Evolutionary conservation across 1,140 invertebrate species (phyloP).

Genomic region (Papilio aristodemus): DNA sequence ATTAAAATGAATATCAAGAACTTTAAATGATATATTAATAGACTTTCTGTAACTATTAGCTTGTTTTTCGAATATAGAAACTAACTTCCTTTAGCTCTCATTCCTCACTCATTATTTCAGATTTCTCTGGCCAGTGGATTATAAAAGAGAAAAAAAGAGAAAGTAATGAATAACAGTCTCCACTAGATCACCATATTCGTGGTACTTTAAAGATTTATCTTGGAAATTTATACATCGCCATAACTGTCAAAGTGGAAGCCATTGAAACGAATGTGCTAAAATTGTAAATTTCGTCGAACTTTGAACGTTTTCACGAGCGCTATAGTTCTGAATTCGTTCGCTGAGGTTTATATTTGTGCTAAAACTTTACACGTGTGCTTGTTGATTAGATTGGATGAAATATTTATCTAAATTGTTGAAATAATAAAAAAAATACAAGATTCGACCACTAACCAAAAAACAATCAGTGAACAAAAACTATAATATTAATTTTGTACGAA

Average conservation of each 20-base stretch:
- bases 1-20: no score
- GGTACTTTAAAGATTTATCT: slow-evolving; percentile 11
- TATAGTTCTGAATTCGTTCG: neutral
- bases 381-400: no score
- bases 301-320: slow-evolving; percentile 5
- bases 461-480: no score
- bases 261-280: slow-evolving; percentile 11
- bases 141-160: neutral
- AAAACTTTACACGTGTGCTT: neutral
- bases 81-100: no score
- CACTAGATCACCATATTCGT: slow-evolving; percentile 5
- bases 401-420: no score
- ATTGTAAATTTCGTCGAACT: slow-evolving; percentile 21
- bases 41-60: no score
- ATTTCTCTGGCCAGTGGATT: neutral
- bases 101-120: neutral
- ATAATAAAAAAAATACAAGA: no score
- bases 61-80: no score
- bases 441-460: no score
- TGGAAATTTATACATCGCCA: slow-evolving; percentile 5
- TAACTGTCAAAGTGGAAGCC: slow-evolving; percentile 18
- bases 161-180: neutral
- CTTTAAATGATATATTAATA: no score
- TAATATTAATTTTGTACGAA: no score
- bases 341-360: neutral